These are phyloP conservation scores for Sebastes melanostomus DNA, from an alignment of 2,797 vertebrate species.

Conservation along the genomic window DNA sequence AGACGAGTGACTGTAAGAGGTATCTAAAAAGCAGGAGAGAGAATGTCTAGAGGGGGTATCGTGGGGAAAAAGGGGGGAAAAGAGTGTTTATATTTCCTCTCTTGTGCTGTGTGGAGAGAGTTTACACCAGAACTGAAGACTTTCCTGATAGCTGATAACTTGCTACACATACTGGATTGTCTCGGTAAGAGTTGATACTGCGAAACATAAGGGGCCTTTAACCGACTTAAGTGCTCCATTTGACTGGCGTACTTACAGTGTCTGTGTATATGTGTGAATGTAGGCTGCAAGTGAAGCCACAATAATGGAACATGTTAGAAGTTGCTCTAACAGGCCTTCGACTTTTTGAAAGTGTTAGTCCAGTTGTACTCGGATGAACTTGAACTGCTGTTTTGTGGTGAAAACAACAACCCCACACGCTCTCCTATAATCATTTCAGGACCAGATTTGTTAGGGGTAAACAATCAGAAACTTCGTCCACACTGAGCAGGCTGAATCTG, in stretches of 20 bases:
- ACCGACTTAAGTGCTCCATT: background rate
- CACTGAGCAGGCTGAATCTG: background rate
- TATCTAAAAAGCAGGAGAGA: background rate
- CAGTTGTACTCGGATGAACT: slow-evolving; percentile 12
- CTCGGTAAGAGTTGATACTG: background rate
- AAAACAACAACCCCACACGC: background rate
- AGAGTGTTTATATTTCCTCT: slow-evolving; percentile 51
- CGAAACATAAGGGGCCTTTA: background rate
- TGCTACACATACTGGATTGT: background rate
- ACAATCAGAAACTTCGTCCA: background rate
- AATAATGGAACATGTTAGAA: slow-evolving; percentile 8
- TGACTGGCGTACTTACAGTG: background rate
- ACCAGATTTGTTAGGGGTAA: background rate
- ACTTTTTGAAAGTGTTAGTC: background rate
- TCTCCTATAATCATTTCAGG: background rate
- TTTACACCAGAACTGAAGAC: slow-evolving; percentile 34
- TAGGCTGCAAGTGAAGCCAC: slow-evolving; percentile 1
- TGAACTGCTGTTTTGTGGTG: background rate
- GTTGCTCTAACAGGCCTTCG: slow-evolving; percentile 17
- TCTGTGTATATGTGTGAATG: background rate
- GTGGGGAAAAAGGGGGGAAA: background rate
- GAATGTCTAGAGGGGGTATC: slow-evolving; percentile 9
- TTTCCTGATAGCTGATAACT: slow-evolving; percentile 16
- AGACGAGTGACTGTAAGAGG: slow-evolving; percentile 6
- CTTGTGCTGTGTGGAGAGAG: slow-evolving; percentile 14